phyloP scores from a whole-genome alignment of 2,888 invertebrate genomes.

The Hydroisotoma schaefferi region DNA sequence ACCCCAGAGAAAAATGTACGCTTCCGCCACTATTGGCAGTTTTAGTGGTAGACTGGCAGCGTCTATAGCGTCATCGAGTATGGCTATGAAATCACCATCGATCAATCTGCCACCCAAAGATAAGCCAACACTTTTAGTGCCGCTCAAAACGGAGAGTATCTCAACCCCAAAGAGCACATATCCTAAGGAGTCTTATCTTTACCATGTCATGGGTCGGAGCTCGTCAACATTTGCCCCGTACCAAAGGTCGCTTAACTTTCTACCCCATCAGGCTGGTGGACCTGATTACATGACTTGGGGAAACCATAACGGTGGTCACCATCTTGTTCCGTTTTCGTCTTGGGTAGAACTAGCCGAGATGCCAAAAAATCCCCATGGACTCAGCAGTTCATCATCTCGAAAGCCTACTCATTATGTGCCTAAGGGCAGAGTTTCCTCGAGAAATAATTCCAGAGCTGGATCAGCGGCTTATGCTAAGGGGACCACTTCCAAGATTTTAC shows the following conservation, averaged over 20 bases:
- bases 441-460: slow-evolving; percentile 24
- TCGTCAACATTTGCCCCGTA: slow-evolving; percentile 49
- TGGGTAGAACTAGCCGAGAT: slow-evolving; percentile 48
- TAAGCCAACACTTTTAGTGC: slow-evolving; percentile 46
- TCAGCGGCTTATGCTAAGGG: slow-evolving; percentile 37
- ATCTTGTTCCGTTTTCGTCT: slow-evolving; percentile 48
- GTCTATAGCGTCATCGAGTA: slow-evolving; percentile 15
- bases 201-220: slow-evolving; percentile 47
- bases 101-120: neutral
- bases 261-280: slow-evolving; percentile 35
- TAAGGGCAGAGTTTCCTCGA: slow-evolving; percentile 5
- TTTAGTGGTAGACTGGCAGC: slow-evolving; percentile 5
- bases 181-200: slow-evolving; percentile 48
- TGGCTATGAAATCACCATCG: slow-evolving; percentile 9
- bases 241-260: slow-evolving; percentile 48
- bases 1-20: slow-evolving; percentile 12
- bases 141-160: slow-evolving; percentile 47
- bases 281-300: slow-evolving; percentile 36
- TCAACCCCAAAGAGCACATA: slow-evolving; percentile 43
- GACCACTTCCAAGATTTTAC: slow-evolving; percentile 47
- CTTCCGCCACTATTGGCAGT: neutral
- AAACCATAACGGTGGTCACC: slow-evolving; percentile 41
- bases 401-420: slow-evolving; percentile 11
- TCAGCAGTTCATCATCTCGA: slow-evolving; percentile 13
- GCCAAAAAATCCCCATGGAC: slow-evolving; percentile 36